Conservation (phyloP, 2,113 vertebrate genomes). For the Acanthochromis polyacanthus region DNA sequence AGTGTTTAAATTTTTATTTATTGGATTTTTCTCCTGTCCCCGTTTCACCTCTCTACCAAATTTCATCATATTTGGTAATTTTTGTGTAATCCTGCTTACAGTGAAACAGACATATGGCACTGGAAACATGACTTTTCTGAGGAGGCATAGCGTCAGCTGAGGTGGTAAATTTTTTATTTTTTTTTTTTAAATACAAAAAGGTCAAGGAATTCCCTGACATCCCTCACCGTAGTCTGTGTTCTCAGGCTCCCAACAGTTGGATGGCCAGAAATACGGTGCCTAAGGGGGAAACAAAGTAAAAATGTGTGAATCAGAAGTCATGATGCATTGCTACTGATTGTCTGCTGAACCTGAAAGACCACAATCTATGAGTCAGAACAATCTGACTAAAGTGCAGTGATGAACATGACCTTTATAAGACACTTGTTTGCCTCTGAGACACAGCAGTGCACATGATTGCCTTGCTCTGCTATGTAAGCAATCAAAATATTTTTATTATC, state of each 20-base stretch:
- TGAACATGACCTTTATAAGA: slow-evolving; percentile 16
- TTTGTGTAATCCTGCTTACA: too few species aligned
- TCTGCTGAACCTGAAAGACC: background rate
- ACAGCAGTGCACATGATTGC: slow-evolving; percentile 22
- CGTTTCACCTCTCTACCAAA: too few species aligned
- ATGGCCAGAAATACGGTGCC: slow-evolving; percentile 88
- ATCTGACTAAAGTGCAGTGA: background rate
- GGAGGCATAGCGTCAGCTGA: too few species aligned
- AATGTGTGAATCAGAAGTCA: slow-evolving; percentile 1
- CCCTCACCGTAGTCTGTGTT: slow-evolving; percentile 82
- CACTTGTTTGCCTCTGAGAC: slow-evolving; percentile 21
- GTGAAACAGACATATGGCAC: too few species aligned
- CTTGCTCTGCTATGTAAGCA: slow-evolving; percentile 11
- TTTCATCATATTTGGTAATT: too few species aligned
- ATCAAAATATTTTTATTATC: slow-evolving; percentile 43
- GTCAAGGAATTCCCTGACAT: background rate
- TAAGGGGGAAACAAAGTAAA: slow-evolving; percentile 61
- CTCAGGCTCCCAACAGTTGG: slow-evolving; percentile 82
- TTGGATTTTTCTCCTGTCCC: too few species aligned
- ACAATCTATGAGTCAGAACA: slow-evolving; percentile 7
- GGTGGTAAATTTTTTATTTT: too few species aligned
- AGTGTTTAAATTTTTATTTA: background rate
- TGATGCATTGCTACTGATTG: slow-evolving; percentile 1
- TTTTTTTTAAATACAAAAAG: background rate
- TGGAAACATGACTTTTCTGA: too few species aligned